A percentile compares a stretch with the other conserved stretches of the same genome.
phyloP scores from a whole-genome alignment of 2,888 invertebrate genomes.

The Autographa pulchrina region DNA sequence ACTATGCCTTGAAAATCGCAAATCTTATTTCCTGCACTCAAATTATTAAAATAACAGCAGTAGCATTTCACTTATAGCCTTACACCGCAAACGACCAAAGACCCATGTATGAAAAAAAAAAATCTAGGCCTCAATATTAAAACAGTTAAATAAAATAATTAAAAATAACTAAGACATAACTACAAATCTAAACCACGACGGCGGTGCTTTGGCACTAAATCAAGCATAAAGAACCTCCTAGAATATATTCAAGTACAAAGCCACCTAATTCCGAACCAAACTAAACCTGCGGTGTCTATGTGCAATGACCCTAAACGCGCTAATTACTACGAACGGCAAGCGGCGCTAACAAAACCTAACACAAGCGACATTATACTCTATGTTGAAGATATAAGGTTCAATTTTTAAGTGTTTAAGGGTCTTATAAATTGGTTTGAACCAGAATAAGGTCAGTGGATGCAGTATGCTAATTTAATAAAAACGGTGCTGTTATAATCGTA shows the following conservation, averaged over 20 bases:
- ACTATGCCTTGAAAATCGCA: too few relatives aligned
- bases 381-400: constrained; percentile 18
- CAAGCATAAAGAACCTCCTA: constrained; percentile 6
- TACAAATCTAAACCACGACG: too few relatives aligned
- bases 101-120: too few relatives aligned
- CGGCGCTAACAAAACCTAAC: constrained; percentile 20
- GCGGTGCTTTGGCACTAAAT: background rate
- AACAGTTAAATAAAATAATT: too few relatives aligned
- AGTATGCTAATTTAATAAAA: constrained; percentile 79
- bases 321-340: constrained; percentile 49
- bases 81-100: too few relatives aligned
- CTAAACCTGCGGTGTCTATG: constrained; percentile 53
- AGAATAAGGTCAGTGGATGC: constrained; percentile 72
- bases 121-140: too few relatives aligned
- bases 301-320: constrained; percentile 60
- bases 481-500: constrained; percentile 50
- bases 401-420: background rate
- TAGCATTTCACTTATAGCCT: too few relatives aligned
- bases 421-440: constrained; percentile 25
- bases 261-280: constrained; percentile 48
- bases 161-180: too few relatives aligned
- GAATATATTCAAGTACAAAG: constrained; percentile 39
- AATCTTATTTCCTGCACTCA: too few relatives aligned
- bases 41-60: too few relatives aligned
- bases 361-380: constrained; percentile 48